Percentiles rank a stretch among this genome's conserved stretches.
These are phyloP conservation scores for Stichodactyla helianthus DNA, from an alignment of 64 coral and sea anemone genomes.

Conservation along the genomic window DNA sequence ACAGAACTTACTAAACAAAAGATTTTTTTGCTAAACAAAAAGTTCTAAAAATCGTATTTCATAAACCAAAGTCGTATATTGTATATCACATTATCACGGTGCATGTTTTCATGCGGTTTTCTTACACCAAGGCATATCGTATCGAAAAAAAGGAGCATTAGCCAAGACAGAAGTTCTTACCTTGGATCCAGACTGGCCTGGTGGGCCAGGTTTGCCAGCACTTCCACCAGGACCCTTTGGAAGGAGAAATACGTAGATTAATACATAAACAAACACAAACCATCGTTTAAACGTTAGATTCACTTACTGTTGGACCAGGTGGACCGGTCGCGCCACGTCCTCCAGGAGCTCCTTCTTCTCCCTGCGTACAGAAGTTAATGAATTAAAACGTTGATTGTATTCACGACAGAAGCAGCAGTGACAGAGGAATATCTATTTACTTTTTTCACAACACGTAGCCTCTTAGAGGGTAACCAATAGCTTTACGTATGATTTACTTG, in stretches of 20 bases:
- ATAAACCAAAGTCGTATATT: too few species aligned
- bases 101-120: not conserved
- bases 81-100: not conserved
- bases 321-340: not conserved
- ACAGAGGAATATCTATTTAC: too few species aligned
- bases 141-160: too few species aligned
- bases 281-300: not conserved
- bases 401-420: too few species aligned
- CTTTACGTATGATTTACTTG: too few species aligned
- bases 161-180: not conserved
- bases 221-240: slow-evolving; percentile 21
- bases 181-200: not conserved
- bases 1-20: too few species aligned
- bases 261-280: not conserved
- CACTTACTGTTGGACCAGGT: slow-evolving; percentile 21
- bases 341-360: slow-evolving; percentile 15
- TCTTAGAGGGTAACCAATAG: too few species aligned
- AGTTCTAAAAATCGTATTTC: too few species aligned
- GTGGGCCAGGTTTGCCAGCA: slow-evolving; percentile 12
- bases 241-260: not conserved
- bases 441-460: too few species aligned
- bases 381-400: too few species aligned
- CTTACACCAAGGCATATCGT: too few species aligned
- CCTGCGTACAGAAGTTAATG: not conserved
- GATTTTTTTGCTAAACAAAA: too few species aligned